Base-by-base conservation (phyloP, 2,888 invertebrate species). In the Petrophora chlorosata region DNA sequence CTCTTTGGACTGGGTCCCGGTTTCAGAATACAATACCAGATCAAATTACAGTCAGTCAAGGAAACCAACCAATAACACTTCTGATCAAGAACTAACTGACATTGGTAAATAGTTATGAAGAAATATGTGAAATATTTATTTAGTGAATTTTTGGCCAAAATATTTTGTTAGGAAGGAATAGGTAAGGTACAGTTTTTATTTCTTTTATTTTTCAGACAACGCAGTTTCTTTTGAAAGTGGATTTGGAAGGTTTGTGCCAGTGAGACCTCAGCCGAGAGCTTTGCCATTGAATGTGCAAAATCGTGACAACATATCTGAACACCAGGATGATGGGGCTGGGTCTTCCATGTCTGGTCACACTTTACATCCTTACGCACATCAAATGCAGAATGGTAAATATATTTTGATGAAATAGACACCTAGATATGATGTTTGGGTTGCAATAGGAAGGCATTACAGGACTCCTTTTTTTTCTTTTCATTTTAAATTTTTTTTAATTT, bases 1-100 rank as follows among this genome's bases (percentile, higher is more conserved):
- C 50, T 87, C 90, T 57, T 74, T 91, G 67, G 91, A 91, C 74
- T 91, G 90, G 91, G 87, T 91, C 53, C 90, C 91, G 40, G 90
- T 90, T 33, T 89, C 91, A 26, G 91, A 91, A 73, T 90, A 90
- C 65, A 90, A 90, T 62, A 73, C 82, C 56, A 82, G 90, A 70
- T 67, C 81, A 39, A 88, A 87, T 70, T 85, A 88, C 70, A 88
- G 83, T 64, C 87, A 89, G 61, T 77, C 87, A 56, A 84, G 90
- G 55, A 90, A 90, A 70, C 82, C 82, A 56, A 80, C 88, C 48
- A 90, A 91, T 65, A 87, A 88, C 64, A 79, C 84, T 63, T 85
- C 88, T 8, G 91, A 90, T 58, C 89, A 90, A 50, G 91, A 91
- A 73, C 69, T 88, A 40, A 79, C 82, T 40, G 91, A 91, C 69